Base-by-base conservation (phyloP, 2,797 vertebrate genomes). In the Chiroxiphia lanceolata region DNA sequence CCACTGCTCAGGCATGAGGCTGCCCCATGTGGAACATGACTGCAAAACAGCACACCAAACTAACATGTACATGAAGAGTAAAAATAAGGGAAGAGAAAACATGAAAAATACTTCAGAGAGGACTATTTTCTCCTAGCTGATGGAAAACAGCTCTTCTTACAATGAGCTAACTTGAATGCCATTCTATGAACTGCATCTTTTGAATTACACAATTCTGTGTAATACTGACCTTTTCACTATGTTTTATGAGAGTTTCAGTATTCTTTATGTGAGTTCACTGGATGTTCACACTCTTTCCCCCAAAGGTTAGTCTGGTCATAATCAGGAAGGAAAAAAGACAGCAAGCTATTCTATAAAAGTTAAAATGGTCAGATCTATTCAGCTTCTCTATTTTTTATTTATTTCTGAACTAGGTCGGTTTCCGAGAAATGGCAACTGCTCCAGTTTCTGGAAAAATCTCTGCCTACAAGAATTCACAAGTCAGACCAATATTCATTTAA, bases 201-300 rank as follows among this genome's bases (percentile, higher is more conserved):
- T 96, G 90, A 96, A 94, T 96, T 91, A 83, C 65, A 64, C 42
- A 83, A 44, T 84, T 94, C 67, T 85, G 29, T 53, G 51, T 53
- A 31, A 53, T 31, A 31, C 29, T 95, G 94, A 97, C 94, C 91
- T 97, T 97, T 90, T 95, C 87, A 93, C 27, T 90, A 87, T 92
- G 95, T 82, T 96, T 95, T 89, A 67, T 83, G 64, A 6, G 4
- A 90, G 56, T 86, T 83, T 89, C 83, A 74, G 22, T 84, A 87
- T 87, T 93, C 68, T 90, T 96, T 88, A 63, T 87, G 63, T 9
- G 8, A 93, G n/a, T 83, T 89, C 65, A 14, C 53, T 89, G 67
- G 74, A 79, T 33, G 22, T 89, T 95, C 94, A 96, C 74, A 50
- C 59, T 19, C 67, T 96, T 91, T 96, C 64, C 76, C 87, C 80